Conservation (phyloP, 2,888 invertebrate species). For the Ophion costatus region DNA sequence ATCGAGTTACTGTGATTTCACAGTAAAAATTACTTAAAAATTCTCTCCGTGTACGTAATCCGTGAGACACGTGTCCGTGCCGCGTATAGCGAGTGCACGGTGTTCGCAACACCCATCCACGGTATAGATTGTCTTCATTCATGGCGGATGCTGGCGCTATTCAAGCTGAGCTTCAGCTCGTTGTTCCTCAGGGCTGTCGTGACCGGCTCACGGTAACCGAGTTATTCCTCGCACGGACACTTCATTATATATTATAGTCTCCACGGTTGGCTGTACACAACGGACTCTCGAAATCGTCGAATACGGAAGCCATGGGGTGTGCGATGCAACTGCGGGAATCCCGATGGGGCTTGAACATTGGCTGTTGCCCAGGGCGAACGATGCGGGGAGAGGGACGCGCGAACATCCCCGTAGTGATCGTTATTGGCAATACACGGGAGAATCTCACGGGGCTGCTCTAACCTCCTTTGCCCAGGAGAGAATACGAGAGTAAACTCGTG, state of each 20-base stretch:
- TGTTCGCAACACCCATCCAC: constrained; percentile 3
- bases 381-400: constrained; percentile 23
- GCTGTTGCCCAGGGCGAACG: constrained; percentile 38
- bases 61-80: neutral
- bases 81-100: neutral
- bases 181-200: constrained; percentile 42
- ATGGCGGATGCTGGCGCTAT: constrained; percentile 19
- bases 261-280: neutral
- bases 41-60: too few species aligned
- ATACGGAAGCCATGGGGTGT: constrained; percentile 33
- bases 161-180: constrained; percentile 33
- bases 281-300: constrained; percentile 23
- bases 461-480: constrained; percentile 21
- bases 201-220: neutral
- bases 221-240: constrained; percentile 1
- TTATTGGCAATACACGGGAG: constrained; percentile 63
- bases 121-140: constrained; percentile 22
- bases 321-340: constrained; percentile 1
- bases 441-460: constrained; percentile 26
- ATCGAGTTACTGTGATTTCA: too few species aligned
- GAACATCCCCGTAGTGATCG: constrained; percentile 57
- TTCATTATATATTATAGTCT: constrained; percentile 34
- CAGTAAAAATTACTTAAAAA: too few species aligned
- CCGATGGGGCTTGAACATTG: constrained; percentile 28
- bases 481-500: constrained; percentile 17